These are phyloP conservation scores for Lepeophtheirus nordmannii DNA, from an alignment of 2,888 invertebrate genomes.

Conservation along the genomic window DNA sequence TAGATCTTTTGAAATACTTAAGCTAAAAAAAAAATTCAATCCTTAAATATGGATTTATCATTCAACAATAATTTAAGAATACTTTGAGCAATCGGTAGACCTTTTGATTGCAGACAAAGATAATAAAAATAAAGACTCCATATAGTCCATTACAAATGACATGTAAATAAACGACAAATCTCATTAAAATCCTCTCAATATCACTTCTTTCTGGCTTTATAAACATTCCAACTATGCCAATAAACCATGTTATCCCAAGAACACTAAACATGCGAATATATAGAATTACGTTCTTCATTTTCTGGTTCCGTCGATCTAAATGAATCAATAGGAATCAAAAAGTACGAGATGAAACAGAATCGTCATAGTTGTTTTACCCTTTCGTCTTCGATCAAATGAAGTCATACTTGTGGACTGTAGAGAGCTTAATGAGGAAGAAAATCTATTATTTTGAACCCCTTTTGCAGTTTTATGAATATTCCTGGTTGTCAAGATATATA, in stretches of 20 bases:
- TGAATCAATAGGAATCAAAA: too few species aligned
- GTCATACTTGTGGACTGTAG: too few species aligned
- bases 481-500: slow-evolving; percentile 29
- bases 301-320: slow-evolving; percentile 8
- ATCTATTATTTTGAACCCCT: slow-evolving; percentile 19
- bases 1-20: too few species aligned
- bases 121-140: slow-evolving; percentile 30
- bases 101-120: slow-evolving; percentile 29
- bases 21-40: too few species aligned
- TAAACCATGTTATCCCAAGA: slow-evolving; percentile 31
- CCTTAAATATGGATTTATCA: too few species aligned
- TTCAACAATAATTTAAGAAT: slow-evolving; percentile 8
- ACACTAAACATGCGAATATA: slow-evolving; percentile 30
- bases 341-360: background rate
- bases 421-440: background rate
- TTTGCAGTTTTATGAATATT: slow-evolving; percentile 27
- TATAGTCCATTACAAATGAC: slow-evolving; percentile 29
- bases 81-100: slow-evolving; percentile 27
- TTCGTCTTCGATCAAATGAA: too few species aligned
- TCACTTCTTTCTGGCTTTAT: slow-evolving; percentile 17
- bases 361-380: too few species aligned
- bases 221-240: slow-evolving; percentile 29
- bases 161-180: slow-evolving; percentile 28
- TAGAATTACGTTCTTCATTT: slow-evolving; percentile 28
- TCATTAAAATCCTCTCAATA: slow-evolving; percentile 26